Evolutionary conservation across 2,888 invertebrate species (phyloP).

Genomic region (Scrobipalpa costella): DNA sequence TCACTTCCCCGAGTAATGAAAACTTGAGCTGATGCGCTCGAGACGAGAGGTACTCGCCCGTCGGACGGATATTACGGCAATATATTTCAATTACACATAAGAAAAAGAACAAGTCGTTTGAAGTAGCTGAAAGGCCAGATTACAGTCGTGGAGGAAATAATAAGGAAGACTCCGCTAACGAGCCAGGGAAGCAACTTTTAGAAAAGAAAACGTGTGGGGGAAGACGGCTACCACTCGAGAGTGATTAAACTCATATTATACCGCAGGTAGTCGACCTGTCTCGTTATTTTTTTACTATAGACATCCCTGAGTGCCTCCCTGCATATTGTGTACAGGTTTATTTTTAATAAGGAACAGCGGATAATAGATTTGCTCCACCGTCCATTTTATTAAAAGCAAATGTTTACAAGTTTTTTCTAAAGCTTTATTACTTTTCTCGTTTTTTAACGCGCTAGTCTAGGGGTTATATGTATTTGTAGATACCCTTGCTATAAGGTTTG

Average conservation of each 20-base stretch:
- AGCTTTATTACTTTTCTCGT: background rate
- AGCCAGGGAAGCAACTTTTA: constrained; percentile 68
- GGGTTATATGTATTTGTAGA: no score
- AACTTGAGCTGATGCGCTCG: constrained; percentile 76
- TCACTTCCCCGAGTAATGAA: constrained; percentile 77
- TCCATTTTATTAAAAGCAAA: background rate
- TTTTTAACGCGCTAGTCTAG: background rate
- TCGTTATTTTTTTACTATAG: constrained; percentile 14
- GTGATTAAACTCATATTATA: constrained; percentile 53
- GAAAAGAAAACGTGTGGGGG: constrained; percentile 66
- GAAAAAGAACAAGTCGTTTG: constrained; percentile 81
- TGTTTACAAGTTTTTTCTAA: background rate
- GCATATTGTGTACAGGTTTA: background rate
- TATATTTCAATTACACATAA: constrained; percentile 81
- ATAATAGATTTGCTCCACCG: constrained; percentile 4
- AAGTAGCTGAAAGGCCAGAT: constrained; percentile 79
- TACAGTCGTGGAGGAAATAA: constrained; percentile 75
- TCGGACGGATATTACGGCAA: constrained; percentile 79
- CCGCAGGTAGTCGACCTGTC: constrained; percentile 16
- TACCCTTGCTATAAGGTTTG: no score
- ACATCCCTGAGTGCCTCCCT: background rate
- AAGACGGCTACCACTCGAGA: constrained; percentile 47
- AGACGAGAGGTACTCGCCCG: constrained; percentile 70
- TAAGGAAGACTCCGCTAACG: constrained; percentile 75
- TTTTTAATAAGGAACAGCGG: constrained; percentile 23